A percentile compares a stretch with the other conserved stretches of the same genome.
Conservation (phyloP, 2,797 vertebrate species). For the Tadarida brasiliensis region DNA sequence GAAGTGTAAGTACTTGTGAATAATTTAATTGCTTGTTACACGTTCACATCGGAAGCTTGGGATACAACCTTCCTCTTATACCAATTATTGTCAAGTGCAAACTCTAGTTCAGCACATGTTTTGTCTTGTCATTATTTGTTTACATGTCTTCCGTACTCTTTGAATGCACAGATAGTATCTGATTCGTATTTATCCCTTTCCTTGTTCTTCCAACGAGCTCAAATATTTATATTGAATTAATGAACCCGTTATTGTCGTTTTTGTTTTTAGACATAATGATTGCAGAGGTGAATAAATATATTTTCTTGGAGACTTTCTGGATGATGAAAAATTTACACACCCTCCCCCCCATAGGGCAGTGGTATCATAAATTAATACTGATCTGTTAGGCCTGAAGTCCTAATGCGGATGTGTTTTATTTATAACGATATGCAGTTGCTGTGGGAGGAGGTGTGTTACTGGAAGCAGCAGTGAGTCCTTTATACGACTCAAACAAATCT, state of each 20-base stretch:
- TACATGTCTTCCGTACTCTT: background rate
- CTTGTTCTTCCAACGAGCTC: background rate
- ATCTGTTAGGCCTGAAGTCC: background rate
- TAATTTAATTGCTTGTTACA: background rate
- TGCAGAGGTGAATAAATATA: background rate
- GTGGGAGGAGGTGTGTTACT: background rate
- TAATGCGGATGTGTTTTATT: background rate
- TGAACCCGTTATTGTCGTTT: background rate
- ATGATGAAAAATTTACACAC: background rate
- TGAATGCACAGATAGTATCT: background rate
- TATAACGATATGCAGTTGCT: background rate
- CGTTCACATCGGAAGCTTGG: background rate
- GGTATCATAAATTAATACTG: background rate
- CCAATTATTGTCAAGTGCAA: background rate
- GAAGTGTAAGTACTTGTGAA: background rate
- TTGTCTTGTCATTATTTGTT: background rate
- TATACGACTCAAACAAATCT: background rate
- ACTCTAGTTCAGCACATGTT: background rate
- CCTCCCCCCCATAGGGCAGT: rapidly evolving
- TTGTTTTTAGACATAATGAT: background rate
- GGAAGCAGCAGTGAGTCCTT: background rate
- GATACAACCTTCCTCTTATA: background rate
- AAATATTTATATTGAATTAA: constrained; percentile 5
- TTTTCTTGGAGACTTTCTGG: background rate
- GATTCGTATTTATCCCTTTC: background rate